These are phyloP conservation scores for Phoxinus dragarum DNA, from an alignment of 2,797 vertebrate species.

Conservation along the genomic window DNA sequence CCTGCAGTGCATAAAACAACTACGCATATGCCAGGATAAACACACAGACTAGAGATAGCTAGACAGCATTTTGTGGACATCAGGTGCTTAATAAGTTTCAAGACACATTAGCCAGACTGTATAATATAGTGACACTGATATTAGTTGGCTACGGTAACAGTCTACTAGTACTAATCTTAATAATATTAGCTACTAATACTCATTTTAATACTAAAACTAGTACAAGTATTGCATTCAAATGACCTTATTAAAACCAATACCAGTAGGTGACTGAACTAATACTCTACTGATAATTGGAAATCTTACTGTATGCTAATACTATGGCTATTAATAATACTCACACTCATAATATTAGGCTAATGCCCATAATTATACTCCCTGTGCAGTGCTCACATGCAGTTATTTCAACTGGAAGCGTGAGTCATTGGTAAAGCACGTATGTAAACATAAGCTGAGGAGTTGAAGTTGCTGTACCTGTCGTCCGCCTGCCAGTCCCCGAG, in stretches of 20 bases:
- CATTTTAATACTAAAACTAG: background rate
- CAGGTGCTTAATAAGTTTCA: background rate
- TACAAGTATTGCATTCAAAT: background rate
- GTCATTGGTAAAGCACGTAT: constrained; percentile 9
- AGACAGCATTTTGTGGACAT: background rate
- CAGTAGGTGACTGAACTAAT: no score
- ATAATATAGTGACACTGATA: background rate
- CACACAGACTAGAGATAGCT: background rate
- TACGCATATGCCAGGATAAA: background rate
- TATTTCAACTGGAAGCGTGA: background rate
- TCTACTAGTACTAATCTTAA: background rate
- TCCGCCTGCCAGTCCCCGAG: constrained; percentile 86
- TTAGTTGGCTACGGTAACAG: background rate
- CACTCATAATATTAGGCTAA: background rate
- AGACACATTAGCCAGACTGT: background rate
- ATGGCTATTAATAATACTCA: background rate
- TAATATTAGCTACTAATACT: background rate
- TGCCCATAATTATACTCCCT: background rate
- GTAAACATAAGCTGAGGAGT: background rate
- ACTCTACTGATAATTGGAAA: no score
- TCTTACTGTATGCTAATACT: background rate
- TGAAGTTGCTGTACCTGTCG: constrained; percentile 77
- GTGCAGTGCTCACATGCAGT: background rate
- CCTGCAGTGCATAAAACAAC: background rate
- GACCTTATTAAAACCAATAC: no score